Base-by-base conservation (phyloP, 2,797 vertebrate species). In the Chromobotia macracanthus region DNA sequence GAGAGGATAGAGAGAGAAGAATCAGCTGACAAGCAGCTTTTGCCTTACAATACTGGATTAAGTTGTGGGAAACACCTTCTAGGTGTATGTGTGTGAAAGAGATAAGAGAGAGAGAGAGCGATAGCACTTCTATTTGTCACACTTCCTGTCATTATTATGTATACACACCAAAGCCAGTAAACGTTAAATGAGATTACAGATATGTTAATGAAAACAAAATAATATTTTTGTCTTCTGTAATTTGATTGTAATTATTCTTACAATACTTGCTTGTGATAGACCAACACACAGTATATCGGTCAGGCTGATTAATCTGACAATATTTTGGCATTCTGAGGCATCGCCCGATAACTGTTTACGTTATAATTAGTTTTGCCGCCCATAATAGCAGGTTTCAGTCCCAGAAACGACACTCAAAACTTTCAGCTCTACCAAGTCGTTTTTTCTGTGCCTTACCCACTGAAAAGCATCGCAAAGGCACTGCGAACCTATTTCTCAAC, bases 21-120 rank as follows among this genome's bases (percentile, higher is more conserved):
- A 55, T 75, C 66, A 56, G 68, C 72, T 67, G 77, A 75, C 70
- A 81, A 72, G 72, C 70, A 50, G 65, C 55, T 69, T 72, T 41
- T 53, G 73, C 19, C 64, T 72, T 63, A 70, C n/a, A 23, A 63
- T 75, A 48, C 75, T 80, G 66, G 73, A 85, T 85, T 80, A 81
- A 68, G 68, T 68, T 74, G 66, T 1, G 69, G 70, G 60, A 56
- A 87, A 87, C 80, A 84, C 80, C 75, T 60, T 78, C 65, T 53
- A 48, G n/a, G 67, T 72, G 75, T n/a, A 16, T 5, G 50, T 25
- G 19, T 23, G 60, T 19, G 69, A 13, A 53, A 19, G 60, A 1
- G 31, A 9, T 38, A 8, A 15, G 51, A 58, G 63, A 44, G 58
- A 44, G 38, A 6, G 50, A 50, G 25, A 35, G 38, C 0, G 35